Evolutionary conservation across 2,113 vertebrate species (phyloP).

Genomic region (Psittacara wagleri): DNA sequence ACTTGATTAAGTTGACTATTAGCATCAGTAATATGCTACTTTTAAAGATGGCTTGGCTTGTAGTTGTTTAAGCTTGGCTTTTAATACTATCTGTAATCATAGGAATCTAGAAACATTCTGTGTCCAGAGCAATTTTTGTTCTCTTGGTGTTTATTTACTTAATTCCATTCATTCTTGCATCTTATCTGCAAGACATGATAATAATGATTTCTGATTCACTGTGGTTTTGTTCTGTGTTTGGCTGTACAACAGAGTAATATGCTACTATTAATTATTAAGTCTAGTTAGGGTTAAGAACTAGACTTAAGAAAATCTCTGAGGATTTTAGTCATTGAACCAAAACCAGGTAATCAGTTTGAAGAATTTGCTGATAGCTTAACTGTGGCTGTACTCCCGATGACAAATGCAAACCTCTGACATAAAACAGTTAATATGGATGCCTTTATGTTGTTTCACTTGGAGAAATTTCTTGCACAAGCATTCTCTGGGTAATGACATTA

Average conservation of each 20-base stretch:
- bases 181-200: background rate
- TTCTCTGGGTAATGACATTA: background rate
- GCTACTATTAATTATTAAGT: background rate
- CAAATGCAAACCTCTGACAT: background rate
- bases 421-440: background rate
- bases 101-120: background rate
- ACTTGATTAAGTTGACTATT: background rate
- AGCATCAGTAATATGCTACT: background rate
- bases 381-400: background rate
- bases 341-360: background rate
- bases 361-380: background rate
- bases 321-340: constrained; percentile 41
- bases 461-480: background rate
- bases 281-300: background rate
- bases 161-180: background rate
- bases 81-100: background rate
- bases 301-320: background rate
- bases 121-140: background rate
- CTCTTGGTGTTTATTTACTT: background rate
- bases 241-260: background rate
- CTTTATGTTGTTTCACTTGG: background rate
- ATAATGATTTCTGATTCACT: background rate
- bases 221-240: background rate
- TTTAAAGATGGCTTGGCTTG: background rate
- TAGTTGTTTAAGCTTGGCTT: background rate